Base-by-base conservation (phyloP, 2,797 vertebrate species). In the Platalea minor region DNA sequence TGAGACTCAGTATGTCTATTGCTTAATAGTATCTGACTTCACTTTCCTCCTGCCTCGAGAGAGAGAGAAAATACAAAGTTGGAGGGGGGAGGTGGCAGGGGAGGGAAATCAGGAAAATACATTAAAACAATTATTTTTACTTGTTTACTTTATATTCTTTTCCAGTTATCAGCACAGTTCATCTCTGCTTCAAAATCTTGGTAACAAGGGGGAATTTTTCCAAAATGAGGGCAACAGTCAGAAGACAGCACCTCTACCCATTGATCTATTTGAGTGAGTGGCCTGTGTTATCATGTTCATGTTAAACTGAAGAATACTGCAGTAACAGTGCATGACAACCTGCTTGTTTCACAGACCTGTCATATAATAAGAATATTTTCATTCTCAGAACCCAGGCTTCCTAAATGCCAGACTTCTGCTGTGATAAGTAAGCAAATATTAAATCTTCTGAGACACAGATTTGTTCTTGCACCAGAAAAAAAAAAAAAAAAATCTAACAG, bases 1-100 rank as follows among this genome's bases (percentile, higher is more conserved):
- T 21, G 25, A 46, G 21, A 29, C 3, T 74, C 28, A 24, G 11
- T 29, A 35, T 14, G 19, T n/a, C 20, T 12, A n/a, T 35, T 59
- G 11, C 10, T 67, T 70, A 78, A 28, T 4, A 45, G 13, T 45
- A 65, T 3, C 7, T 18, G 14, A 16, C 6, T 69, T 24, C 33
- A 46, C 17, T 56, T 74, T 39, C 19, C 31, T 31, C 9, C 15
- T 70, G 12, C 7, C 5, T 50, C 2, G 8, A 70, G 5, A 87
- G 21, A 33, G 26, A 54, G 5, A 41, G 11, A 56, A 10, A 77
- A 35, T 51, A 43, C 3, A 33, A 33, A 13, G 11, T 39, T 39
- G 8, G 4, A 4, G 4, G 3, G 5, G 10, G 2, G 6, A 2
- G 39, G 39, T 41, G 41, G 41, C 41, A 41, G 14, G 41, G 17